Percentiles rank a stretch among this genome's conserved stretches.
phyloP scores from a whole-genome alignment of 1,140 invertebrate genomes.

The Macrocentrus cingulum region DNA sequence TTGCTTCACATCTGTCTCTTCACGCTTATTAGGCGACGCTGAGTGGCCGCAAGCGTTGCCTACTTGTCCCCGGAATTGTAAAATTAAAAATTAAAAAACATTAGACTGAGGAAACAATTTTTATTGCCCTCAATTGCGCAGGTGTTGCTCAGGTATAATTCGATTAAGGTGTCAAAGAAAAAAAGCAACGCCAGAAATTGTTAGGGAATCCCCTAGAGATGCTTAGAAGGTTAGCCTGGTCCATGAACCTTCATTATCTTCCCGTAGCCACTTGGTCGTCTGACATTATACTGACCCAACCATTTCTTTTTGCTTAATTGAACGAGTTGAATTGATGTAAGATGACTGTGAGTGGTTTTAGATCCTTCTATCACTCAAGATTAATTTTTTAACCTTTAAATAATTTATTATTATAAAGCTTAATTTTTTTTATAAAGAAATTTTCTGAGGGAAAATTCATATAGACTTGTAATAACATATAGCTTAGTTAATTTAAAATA shows the following conservation, averaged over 20 bases:
- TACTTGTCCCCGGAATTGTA: too few relatives aligned
- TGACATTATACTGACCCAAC: slow-evolving; percentile 53
- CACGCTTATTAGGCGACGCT: slow-evolving; percentile 35
- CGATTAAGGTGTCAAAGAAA: slow-evolving; percentile 41
- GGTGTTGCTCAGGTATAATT: slow-evolving; percentile 46
- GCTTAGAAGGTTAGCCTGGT: slow-evolving; percentile 10
- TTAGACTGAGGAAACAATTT: too few relatives aligned
- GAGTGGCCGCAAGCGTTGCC: too few relatives aligned
- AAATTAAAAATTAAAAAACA: too few relatives aligned
- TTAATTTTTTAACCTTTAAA: too few relatives aligned
- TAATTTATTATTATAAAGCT: too few relatives aligned
- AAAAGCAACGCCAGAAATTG: slow-evolving; percentile 1
- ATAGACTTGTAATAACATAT: too few relatives aligned
- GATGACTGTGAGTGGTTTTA: slow-evolving; percentile 40
- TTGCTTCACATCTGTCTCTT: slow-evolving; percentile 43
- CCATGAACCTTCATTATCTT: slow-evolving; percentile 58
- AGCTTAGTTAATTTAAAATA: too few relatives aligned
- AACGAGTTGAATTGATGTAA: slow-evolving; percentile 48
- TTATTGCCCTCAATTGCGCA: too few relatives aligned
- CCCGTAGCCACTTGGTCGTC: slow-evolving; percentile 42
- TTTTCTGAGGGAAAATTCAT: too few relatives aligned
- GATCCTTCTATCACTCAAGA: slow-evolving; percentile 11
- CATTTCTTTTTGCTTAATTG: slow-evolving; percentile 51
- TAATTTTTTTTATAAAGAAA: too few relatives aligned
- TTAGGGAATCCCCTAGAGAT: slow-evolving; percentile 20